Conservation (phyloP, 2,113 vertebrate genomes). For the Ahaetulla prasina region DNA sequence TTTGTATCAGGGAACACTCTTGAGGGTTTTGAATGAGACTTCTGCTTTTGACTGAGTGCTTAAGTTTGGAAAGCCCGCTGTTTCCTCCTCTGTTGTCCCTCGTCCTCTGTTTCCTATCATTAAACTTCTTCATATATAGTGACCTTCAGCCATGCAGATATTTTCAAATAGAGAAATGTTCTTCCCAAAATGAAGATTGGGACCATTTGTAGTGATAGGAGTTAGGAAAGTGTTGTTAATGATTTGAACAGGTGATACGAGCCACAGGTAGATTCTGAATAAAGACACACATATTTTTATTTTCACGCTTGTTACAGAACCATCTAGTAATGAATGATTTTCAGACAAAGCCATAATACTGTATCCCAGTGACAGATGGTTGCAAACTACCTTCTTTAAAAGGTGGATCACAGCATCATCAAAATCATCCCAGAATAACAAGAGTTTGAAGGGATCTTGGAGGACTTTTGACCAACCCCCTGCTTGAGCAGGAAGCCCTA, state of each 20-base stretch:
- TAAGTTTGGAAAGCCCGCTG: neutral
- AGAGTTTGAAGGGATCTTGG: neutral
- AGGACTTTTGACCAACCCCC: neutral
- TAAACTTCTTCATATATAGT: neutral
- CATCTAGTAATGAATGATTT: neutral
- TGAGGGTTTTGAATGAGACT: neutral
- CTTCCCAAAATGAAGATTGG: neutral
- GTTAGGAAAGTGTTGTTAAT: neutral
- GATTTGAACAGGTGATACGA: neutral
- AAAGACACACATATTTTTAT: neutral
- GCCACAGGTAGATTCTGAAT: neutral
- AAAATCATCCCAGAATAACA: neutral
- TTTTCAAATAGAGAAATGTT: neutral
- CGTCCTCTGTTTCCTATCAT: neutral
- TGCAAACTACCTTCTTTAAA: neutral
- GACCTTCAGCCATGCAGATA: neutral
- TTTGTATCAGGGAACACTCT: neutral
- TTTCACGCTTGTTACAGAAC: neutral
- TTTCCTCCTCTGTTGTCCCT: neutral
- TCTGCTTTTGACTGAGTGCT: neutral
- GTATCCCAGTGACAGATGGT: neutral
- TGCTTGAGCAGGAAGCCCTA: neutral
- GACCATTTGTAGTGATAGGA: neutral
- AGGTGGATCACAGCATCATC: neutral
- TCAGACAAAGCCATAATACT: neutral